These are phyloP conservation scores for Eretmocerus hayati DNA, from an alignment of 2,888 invertebrate genomes.

Conservation along the genomic window DNA sequence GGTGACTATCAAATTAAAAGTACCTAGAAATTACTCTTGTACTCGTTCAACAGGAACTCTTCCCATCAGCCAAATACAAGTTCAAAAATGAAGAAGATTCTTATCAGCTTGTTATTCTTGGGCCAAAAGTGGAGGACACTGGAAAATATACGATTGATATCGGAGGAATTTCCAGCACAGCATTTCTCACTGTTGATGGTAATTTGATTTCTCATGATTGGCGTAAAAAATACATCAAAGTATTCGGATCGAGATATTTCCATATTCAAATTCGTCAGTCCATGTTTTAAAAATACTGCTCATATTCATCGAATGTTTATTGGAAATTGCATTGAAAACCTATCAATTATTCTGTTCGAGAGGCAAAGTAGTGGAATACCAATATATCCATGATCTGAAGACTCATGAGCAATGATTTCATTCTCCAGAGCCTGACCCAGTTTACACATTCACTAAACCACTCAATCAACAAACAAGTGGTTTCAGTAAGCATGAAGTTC, in stretches of 20 bases:
- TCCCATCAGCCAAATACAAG: conserved; percentile 93
- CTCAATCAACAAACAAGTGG: conserved; percentile 85
- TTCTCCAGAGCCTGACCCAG: conserved; percentile 80
- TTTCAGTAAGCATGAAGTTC: conserved; percentile 81
- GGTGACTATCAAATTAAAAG: not conserved
- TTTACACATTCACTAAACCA: conserved; percentile 85
- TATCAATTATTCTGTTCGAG: too few relatives aligned
- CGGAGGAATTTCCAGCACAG: conserved; percentile 79
- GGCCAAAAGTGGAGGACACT: conserved; percentile 92
- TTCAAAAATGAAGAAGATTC: conserved; percentile 87
- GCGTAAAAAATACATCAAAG: too few relatives aligned
- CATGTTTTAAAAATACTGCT: too few relatives aligned
- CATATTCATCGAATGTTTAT: too few relatives aligned
- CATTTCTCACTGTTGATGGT: conserved; percentile 90
- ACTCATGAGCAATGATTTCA: too few relatives aligned
- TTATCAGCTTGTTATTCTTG: conserved; percentile 82
- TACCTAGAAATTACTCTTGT: not conserved
- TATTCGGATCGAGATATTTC: too few relatives aligned
- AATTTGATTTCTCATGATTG: conserved; percentile 35
- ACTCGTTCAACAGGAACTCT: conserved; percentile 72
- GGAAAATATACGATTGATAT: conserved; percentile 96
- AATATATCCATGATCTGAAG: too few relatives aligned
- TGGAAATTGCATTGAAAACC: too few relatives aligned
- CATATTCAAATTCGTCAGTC: too few relatives aligned
- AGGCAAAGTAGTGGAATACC: too few relatives aligned